Base-by-base conservation (phyloP, 1,140 invertebrate species). In the Leptinotarsa defecta region DNA sequence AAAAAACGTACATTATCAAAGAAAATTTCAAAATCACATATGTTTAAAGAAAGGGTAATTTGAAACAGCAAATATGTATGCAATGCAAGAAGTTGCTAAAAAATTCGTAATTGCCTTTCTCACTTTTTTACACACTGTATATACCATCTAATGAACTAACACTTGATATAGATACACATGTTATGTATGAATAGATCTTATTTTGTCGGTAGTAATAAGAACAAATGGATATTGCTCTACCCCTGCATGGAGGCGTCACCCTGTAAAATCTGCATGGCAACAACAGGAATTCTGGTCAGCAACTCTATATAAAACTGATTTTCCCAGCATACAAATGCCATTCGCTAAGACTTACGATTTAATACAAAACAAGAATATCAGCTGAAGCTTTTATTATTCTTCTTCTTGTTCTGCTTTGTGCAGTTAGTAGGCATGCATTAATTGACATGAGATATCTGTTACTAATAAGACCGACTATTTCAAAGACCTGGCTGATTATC, bases 361-460 rank as follows among this genome's bases (percentile, higher is more conserved):
- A 71, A 76, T 76, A 68, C 75, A 73, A 76, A 71, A 68, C 63
- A 69, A 71, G 71, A 76, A 73, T 73, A 76, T 76, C 64, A 69
- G 48, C 68, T 73, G 65, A 67, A 76, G 71, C 71, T 72, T 94
- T 95, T 78, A 78, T 89, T 86, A 85, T 78, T 74, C 73, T 68
- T 73, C 52, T 57, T 57, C 52, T 57, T 57, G 52, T 57, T 57
- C 52, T 57, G 52, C 52, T 75, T 75, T 78, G 65, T 76, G 71
- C 65, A 69, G 61, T 74, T 64, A 64, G 74, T 75, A 78, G 68
- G 68, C 61, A 61, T 49, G 52, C 73, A 67, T 71, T 79, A 79
- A 79, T 79, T 79, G 76, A 79, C 78, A 75, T 75, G 70, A 77
- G 73, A 79, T 75, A 75, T 77, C 73, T 76, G 72, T 68, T 75